These are phyloP conservation scores for Eira barbara DNA, from an alignment of 2,113 vertebrate species.

Conservation along the genomic window DNA sequence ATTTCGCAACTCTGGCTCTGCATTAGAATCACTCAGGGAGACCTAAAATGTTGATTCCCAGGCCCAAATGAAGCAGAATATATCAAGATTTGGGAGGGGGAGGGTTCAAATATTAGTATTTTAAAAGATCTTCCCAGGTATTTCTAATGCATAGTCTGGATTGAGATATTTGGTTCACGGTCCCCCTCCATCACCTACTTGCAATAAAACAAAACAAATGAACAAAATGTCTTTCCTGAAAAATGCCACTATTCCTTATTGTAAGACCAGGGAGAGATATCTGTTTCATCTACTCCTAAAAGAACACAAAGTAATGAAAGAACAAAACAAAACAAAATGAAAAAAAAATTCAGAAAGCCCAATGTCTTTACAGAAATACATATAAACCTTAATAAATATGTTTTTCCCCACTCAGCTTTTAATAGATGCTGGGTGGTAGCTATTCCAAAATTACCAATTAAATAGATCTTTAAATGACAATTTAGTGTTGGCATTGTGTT, in stretches of 20 bases:
- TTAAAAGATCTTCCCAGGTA: neutral
- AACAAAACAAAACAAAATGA: neutral
- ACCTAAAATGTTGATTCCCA: neutral
- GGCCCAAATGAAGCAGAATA: neutral
- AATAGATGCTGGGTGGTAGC: conserved; percentile 32
- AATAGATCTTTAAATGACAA: conserved; percentile 57
- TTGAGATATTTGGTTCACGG: neutral
- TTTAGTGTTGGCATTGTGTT: conserved; percentile 58
- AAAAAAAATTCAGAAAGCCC: neutral
- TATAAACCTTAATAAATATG: neutral
- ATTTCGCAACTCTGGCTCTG: neutral
- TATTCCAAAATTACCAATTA: conserved; percentile 62
- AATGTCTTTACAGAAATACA: neutral
- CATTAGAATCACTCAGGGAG: neutral
- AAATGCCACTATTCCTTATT: neutral
- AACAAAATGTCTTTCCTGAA: neutral
- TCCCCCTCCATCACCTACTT: neutral
- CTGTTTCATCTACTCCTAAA: neutral
- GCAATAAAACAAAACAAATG: conserved; percentile 1
- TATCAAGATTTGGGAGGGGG: neutral
- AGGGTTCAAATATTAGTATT: neutral
- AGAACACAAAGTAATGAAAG: neutral
- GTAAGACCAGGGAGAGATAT: neutral
- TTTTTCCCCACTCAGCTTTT: conserved; percentile 36
- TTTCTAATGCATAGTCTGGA: neutral